Conservation (phyloP, 2,797 vertebrate genomes). For the Vespertilio murinus region DNA sequence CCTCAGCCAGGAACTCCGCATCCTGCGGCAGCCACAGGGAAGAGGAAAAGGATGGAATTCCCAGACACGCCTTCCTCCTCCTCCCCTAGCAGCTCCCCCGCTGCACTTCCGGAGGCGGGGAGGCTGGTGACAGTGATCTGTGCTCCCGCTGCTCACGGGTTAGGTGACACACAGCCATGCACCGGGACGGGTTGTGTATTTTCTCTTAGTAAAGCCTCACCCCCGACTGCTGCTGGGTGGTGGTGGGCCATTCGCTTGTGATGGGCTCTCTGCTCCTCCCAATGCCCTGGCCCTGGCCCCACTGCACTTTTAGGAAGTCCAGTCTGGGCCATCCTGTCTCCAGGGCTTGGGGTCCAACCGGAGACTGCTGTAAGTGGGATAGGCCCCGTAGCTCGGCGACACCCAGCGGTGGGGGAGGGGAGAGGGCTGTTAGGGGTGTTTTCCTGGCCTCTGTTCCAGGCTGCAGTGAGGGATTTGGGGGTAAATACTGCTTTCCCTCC, state of each 20-base stretch:
- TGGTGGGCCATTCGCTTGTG: constrained; percentile 54
- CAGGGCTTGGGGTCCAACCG: neutral
- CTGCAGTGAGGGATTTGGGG: neutral
- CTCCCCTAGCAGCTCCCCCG: constrained; percentile 20
- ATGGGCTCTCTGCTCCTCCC: neutral
- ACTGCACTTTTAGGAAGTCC: neutral
- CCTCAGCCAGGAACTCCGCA: neutral
- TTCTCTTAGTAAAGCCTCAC: constrained; percentile 68
- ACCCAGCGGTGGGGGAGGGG: neutral
- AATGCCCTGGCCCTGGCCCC: neutral
- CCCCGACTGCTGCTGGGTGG: constrained; percentile 19
- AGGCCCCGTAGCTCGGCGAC: neutral
- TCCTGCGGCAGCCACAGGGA: neutral
- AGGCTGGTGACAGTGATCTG: neutral
- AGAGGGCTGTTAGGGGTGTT: neutral
- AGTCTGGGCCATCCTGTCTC: neutral
- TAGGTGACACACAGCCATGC: constrained; percentile 44
- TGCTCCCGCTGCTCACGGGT: constrained; percentile 12
- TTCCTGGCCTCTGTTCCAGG: neutral
- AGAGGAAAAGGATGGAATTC: neutral
- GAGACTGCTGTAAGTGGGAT: neutral
- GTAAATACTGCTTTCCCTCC: neutral
- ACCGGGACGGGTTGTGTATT: constrained; percentile 68
- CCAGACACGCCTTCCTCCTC: constrained; percentile 37
- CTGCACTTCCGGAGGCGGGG: neutral